Evolutionary conservation across 2,888 invertebrate species (phyloP).

Genomic region (Ophraella communa): DNA sequence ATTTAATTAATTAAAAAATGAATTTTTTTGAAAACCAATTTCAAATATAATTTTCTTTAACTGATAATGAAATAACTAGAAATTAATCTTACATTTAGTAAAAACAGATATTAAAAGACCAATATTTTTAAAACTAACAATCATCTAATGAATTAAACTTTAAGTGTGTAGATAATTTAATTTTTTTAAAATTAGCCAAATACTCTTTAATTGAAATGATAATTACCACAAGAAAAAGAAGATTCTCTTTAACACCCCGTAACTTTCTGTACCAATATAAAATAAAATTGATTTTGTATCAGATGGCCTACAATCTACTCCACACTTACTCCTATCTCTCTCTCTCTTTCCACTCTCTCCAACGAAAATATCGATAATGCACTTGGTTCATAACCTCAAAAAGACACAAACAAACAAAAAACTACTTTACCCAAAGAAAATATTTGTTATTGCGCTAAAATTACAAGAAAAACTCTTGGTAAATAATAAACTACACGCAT

Average conservation of each 20-base stretch:
- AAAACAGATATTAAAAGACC: too few species aligned
- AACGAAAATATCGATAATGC: slow-evolving; percentile 25
- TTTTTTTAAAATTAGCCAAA: too few species aligned
- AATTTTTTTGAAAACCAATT: too few species aligned
- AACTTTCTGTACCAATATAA: neutral
- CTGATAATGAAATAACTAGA: too few species aligned
- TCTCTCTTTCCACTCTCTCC: slow-evolving; percentile 24
- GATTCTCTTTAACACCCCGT: neutral
- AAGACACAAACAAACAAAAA: neutral
- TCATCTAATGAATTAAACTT: too few species aligned
- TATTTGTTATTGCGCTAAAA: neutral
- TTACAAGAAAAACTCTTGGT: neutral
- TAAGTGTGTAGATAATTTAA: too few species aligned
- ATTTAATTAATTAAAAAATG: too few species aligned
- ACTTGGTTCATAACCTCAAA: slow-evolving; percentile 19
- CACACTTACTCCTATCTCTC: slow-evolving; percentile 1
- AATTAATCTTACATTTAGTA: too few species aligned
- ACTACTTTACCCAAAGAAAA: neutral
- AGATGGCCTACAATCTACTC: slow-evolving; percentile 28
- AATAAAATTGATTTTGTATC: slow-evolving; percentile 26
- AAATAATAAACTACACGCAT: neutral
- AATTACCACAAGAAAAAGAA: neutral
- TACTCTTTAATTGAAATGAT: too few species aligned
- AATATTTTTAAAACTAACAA: too few species aligned
- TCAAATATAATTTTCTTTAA: too few species aligned